Percentiles rank a stretch among this genome's conserved stretches.
Evolutionary conservation across 2,888 invertebrate species (phyloP).

Genomic region (Trissonchulus sp.): DNA sequence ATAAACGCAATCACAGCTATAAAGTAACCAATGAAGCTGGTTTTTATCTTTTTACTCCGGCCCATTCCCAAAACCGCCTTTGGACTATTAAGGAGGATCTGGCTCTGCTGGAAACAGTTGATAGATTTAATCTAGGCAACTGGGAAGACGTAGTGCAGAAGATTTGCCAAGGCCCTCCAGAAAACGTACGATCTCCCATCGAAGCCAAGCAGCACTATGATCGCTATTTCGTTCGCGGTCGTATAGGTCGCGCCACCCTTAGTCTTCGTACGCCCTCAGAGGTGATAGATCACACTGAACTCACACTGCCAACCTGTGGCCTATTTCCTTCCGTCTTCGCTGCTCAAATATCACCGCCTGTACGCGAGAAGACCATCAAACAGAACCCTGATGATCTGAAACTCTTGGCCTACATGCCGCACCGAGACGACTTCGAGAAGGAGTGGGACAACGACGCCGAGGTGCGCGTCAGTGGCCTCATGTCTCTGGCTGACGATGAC

Average conservation of each 20-base stretch:
- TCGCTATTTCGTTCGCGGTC: constrained; percentile 28
- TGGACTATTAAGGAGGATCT: constrained; percentile 28
- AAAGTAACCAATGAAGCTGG: not conserved
- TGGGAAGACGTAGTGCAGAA: constrained; percentile 25
- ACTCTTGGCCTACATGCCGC: constrained; percentile 33
- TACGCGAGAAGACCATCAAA: constrained; percentile 9
- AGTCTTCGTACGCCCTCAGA: not conserved
- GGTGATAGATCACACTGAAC: constrained; percentile 16
- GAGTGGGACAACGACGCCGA: constrained; percentile 33
- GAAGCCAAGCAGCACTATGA: constrained; percentile 32
- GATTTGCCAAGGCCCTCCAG: not conserved
- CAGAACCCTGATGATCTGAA: constrained; percentile 27
- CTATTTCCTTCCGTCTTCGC: not conserved
- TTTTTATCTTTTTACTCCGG: not conserved
- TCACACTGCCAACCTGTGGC: not conserved
- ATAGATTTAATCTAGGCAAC: constrained; percentile 33
- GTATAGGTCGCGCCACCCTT: not conserved
- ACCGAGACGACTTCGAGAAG: constrained; percentile 34
- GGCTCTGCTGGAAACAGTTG: constrained; percentile 31
- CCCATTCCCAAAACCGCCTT: not conserved
- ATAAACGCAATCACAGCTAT: constrained; percentile 31
- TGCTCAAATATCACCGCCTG: not conserved
- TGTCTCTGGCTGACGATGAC: constrained; percentile 30
- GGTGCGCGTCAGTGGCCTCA: constrained; percentile 11
- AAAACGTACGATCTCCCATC: not conserved